Evolutionary conservation across 2,888 invertebrate genomes (phyloP), one percentile per base, ranked within the genome.

Genomic region (Apotomis turbidana): DNA sequence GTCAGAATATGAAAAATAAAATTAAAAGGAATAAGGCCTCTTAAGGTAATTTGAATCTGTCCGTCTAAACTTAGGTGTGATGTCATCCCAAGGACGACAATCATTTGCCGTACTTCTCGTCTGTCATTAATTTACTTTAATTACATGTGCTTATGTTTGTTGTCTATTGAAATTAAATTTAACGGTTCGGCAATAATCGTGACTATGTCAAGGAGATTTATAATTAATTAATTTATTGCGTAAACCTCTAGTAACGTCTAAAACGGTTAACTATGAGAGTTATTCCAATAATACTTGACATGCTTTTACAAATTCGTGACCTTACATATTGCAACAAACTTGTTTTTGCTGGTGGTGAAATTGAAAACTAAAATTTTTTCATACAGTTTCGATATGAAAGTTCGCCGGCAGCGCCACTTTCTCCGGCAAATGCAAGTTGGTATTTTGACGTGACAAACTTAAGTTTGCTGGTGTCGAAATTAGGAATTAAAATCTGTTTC

Each of bases 211-310:
- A 66, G 66, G 66, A 44, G 55, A 57, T 57, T 13, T 66, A 46
- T 46, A 66, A 66, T 66, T 66, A 66, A 66, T 66, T 66, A 57
- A 57, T n/a, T 44, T 44, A 64, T n/a, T 66, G 44, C 46, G 36
- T 66, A 66, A 66, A 57, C 46, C 55, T 46, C 54, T 8, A 15
- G 46, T 66, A n/a, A 66, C 46, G 27, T 46, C 44, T 44, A 46
- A 66, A 57, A 66, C 66, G 46, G 66, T 66, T 66, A 64, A 41
- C 41, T 54, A 36, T 46, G n/a, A 55, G 41, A 64, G 12, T 6
- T 52, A 49, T 49, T 49, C 12, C 44, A 41, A 64, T 57, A 36
- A 57, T 66, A 66, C 66, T 66, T 66, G 66, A 66, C 66, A 66
- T 57, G 66, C 55, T 66, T 66, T 66, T 57, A 52, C 27, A 27